Conservation (phyloP, 2,797 vertebrate genomes). For the Danio choprae region DNA sequence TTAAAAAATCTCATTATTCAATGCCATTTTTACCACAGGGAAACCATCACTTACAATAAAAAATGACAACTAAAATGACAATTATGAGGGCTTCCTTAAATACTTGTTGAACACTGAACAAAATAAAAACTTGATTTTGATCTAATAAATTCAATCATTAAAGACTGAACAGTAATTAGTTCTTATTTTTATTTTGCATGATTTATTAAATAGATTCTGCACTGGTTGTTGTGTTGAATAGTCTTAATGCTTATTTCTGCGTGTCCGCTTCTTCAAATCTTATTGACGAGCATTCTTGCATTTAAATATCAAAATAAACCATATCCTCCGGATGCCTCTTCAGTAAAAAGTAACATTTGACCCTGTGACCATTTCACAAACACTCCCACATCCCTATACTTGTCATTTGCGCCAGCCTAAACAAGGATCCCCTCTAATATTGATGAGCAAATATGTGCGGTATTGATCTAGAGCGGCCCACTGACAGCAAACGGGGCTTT, state of each 20-base stretch:
- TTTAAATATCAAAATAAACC: conserved; percentile 32
- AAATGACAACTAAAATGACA: no score
- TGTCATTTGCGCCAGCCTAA: conserved; percentile 56
- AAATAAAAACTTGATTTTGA: conserved; percentile 1
- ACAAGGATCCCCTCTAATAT: conserved; percentile 71
- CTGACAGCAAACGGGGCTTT: conserved; percentile 72
- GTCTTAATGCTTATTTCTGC: not conserved
- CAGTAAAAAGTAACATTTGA: conserved; percentile 44
- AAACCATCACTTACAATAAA: no score
- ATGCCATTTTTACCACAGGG: no score
- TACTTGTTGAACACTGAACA: not conserved
- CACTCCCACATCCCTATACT: not conserved
- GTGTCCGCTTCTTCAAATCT: not conserved
- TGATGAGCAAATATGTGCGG: conserved; percentile 81
- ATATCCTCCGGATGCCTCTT: conserved; percentile 8
- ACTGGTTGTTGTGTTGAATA: not conserved
- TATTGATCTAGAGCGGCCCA: conserved; percentile 75
- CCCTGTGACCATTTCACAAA: conserved; percentile 40
- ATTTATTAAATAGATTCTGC: not conserved
- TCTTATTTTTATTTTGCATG: not conserved
- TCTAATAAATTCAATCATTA: not conserved
- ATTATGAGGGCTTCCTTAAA: no score
- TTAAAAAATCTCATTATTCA: no score
- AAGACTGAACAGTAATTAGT: not conserved
- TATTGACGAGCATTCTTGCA: conserved; percentile 27